Base-by-base conservation (phyloP, 2,888 invertebrate species). In the Parasteatoda lunata region DNA sequence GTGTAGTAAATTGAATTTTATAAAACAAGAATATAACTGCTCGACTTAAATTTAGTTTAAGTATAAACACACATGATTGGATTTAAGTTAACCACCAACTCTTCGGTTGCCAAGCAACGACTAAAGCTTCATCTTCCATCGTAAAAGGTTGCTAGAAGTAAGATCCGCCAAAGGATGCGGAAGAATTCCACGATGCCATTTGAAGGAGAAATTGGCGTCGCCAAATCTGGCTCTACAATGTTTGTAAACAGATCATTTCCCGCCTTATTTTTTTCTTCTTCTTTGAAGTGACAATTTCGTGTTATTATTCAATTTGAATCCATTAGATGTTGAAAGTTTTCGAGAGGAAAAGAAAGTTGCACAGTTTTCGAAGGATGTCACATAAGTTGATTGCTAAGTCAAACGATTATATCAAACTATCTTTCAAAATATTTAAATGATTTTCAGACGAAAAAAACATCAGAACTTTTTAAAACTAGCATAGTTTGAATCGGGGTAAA, bases 41-140 rank as follows among this genome's bases (percentile, higher is more conserved):
- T 47, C 70, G 13, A 48, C 49, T 30, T 30, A 48, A 11, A 11
- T 9, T 11, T 5, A 11, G 48, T 15, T 11, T 3, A 70, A n/a
- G 7, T 30, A 30, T 30, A 30, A 30, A 30, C 30, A 30, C 30
- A 30, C 30, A 30, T 59, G 59, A n/a, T 59, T 59, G 59, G 11
- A n/a, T 13, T n/a, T 5, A 13, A n/a, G 9, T 30, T 30, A 30
- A n/a, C 65, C 71, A 64, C 79, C 75, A 80, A 71, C 85, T 80
- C 80, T 70, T 52, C 80, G 85, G 84, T 85, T 85, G 85, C 85
- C 85, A 85, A 80, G 85, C 85, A 85, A 85, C 85, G 85, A 80
- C 76, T 85, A 71, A 85, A 79, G 79, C 85, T 80, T 64, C 11
- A 64, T 15, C 68, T 54, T 72, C 84, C 84, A 78, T 84, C 73